phyloP scores from a whole-genome alignment of 2,888 invertebrate genomes.

The Tachina lurida region DNA sequence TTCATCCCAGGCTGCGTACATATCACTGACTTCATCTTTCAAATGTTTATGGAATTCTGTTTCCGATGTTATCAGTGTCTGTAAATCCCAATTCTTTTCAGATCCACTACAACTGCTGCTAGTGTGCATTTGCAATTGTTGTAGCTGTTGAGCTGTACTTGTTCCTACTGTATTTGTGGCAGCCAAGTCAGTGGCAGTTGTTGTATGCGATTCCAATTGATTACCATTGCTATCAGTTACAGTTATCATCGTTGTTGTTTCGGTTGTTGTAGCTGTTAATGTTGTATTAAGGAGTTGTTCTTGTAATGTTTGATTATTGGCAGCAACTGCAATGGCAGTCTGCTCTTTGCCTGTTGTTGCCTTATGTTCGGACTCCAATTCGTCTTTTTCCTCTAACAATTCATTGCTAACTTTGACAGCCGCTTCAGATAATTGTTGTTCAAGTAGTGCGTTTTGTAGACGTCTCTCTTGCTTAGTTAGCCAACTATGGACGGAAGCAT shows the following conservation, averaged over 20 bases:
- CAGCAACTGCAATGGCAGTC: conserved; percentile 3
- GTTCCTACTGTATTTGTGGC: conserved; percentile 63
- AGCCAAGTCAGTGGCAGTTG: conserved; percentile 1
- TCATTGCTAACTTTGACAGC: conserved; percentile 72
- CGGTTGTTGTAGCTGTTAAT: conserved; percentile 25
- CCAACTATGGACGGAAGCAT: conserved; percentile 83
- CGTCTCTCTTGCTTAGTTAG: conserved; percentile 82
- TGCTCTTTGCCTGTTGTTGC: conserved; percentile 48
- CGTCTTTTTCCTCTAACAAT: conserved; percentile 74
- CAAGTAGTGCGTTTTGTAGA: conserved; percentile 78
- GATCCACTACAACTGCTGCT: conserved; percentile 53
- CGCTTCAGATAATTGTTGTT: conserved; percentile 74
- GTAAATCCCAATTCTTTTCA: conserved; percentile 76
- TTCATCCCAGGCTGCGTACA: conserved; percentile 89
- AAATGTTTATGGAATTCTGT: conserved; percentile 83
- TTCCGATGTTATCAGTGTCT: conserved; percentile 80
- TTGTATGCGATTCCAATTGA: conserved; percentile 74
- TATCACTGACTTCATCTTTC: conserved; percentile 88
- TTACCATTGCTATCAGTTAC: conserved; percentile 78
- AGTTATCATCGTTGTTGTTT: conserved; percentile 73
- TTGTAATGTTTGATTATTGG: conserved; percentile 33
- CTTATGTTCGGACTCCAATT: conserved; percentile 71
- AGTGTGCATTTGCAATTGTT: conserved; percentile 50
- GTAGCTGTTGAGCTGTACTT: conserved; percentile 45
- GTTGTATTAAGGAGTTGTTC: conserved; percentile 61